Evolutionary conservation across 2,888 invertebrate genomes (phyloP).

Genomic region (Odontocolon sp.): DNA sequence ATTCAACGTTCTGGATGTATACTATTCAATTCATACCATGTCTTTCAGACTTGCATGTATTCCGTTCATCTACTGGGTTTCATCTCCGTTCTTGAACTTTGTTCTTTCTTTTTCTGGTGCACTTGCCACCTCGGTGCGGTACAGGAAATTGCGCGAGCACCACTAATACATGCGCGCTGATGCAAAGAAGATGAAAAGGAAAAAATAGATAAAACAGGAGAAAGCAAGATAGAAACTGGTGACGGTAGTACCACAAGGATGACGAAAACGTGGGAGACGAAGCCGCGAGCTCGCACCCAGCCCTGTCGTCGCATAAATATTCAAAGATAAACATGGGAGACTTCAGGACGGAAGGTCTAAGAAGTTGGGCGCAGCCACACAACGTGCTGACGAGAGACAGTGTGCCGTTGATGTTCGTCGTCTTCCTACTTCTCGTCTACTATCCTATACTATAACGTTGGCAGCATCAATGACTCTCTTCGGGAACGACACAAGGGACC

Average conservation of each 20-base stretch:
- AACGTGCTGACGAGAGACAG: conserved; percentile 23
- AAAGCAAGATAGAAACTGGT: conserved; percentile 5
- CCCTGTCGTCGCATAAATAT: conserved; percentile 70
- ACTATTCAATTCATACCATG: too few relatives aligned
- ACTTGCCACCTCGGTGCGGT: background rate
- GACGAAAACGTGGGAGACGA: too few relatives aligned
- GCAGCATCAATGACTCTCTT: conserved; percentile 35
- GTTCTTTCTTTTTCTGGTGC: background rate
- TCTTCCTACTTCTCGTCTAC: background rate
- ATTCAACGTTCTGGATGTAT: too few relatives aligned
- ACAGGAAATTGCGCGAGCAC: conserved; percentile 66
- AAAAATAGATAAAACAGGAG: background rate
- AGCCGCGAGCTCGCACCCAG: conserved; percentile 2
- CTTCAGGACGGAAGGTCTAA: conserved; percentile 58
- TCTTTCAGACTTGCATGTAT: too few relatives aligned
- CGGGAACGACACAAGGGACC: conserved; percentile 37
- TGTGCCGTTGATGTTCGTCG: conserved; percentile 19
- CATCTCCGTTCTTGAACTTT: background rate
- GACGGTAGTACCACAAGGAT: conserved; percentile 33
- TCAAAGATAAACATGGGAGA: conserved; percentile 66
- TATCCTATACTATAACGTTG: conserved; percentile 3
- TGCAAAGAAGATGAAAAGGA: background rate
- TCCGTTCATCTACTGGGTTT: background rate
- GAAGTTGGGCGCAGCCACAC: conserved; percentile 55
- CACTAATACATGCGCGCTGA: conserved; percentile 56